Base-by-base conservation (phyloP, 1,140 invertebrate genomes). In the Zophobas atratus region DNA sequence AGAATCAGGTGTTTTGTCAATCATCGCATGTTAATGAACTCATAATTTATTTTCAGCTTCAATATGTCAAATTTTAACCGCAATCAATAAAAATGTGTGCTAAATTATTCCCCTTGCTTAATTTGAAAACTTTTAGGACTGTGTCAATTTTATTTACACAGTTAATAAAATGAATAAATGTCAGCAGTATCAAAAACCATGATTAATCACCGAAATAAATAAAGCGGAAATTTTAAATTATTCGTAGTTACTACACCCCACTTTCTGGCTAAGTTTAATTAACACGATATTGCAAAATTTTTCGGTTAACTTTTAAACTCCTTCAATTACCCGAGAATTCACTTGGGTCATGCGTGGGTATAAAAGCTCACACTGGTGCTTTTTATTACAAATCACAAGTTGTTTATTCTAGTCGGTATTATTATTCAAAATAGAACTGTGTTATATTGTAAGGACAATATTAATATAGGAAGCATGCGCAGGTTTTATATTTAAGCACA, bases 201-300 rank as follows among this genome's bases (percentile, higher is more conserved):
- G 49, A 51, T 51, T 51, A 51, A 51, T 51, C n/a, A 51, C 49
- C n/a, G 2, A 51, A 51, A 2, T 51, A 51, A 6, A 51, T 51
- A 51, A 51, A 20, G 4, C n/a, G 49, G 2, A 51, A 51, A 51
- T 51, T 51, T 51, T 51, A 51, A 51, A 51, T 51, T 51, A 51
- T 51, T 2, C n/a, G n/a, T 8, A 3, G 6, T 46, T 46, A 4
- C 6, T 8, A 46, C 6, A 46, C 43, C 20, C 20, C 20, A 20
- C 20, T 20, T 20, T 20, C 20, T 20, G 20, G 20, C 20, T 20
- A 20, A 20, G 20, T 20, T 20, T 46, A 4, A 46, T 46, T 46
- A 46, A 46, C 43, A 46, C 3, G 6, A 46, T 46, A 46, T 46
- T 46, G 20, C 20, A 20, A 20, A 20, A 20, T 20, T 20, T 20